Evolutionary conservation across 2,797 vertebrate genomes (phyloP).

Genomic region (Malacoctenus gilli): DNA sequence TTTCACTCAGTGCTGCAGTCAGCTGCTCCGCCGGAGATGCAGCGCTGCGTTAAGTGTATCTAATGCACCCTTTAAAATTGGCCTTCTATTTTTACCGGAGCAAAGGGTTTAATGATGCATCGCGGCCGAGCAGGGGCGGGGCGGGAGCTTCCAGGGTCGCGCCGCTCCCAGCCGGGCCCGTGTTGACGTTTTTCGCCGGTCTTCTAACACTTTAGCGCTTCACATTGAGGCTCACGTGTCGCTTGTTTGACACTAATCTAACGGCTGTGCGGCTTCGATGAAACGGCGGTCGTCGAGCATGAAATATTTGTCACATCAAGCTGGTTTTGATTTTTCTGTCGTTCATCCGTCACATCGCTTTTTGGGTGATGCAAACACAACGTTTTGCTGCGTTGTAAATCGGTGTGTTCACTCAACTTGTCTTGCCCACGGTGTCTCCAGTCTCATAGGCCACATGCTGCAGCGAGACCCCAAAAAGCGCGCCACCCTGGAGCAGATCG

Average conservation of each 20-base stretch:
- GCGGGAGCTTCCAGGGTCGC: too few species aligned
- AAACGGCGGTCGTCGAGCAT: constrained; percentile 2
- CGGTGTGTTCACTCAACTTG: too few species aligned
- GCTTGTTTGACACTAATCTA: constrained; percentile 19
- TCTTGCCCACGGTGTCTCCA: too few species aligned
- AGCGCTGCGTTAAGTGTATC: constrained; percentile 67
- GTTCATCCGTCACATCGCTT: too few species aligned
- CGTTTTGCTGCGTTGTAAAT: too few species aligned
- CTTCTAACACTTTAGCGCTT: constrained; percentile 13
- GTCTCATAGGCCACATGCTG: constrained; percentile 93
- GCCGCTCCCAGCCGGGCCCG: too few species aligned
- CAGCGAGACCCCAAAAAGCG: constrained; percentile 93
- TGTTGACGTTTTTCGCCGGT: constrained; percentile 3
- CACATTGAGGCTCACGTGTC: background rate
- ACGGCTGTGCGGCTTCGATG: constrained; percentile 1
- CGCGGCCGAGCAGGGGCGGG: constrained; percentile 1
- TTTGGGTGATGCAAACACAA: too few species aligned
- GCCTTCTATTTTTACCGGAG: constrained; percentile 66
- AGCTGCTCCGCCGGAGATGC: constrained; percentile 59
- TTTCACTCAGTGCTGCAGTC: constrained; percentile 58
- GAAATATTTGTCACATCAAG: too few species aligned
- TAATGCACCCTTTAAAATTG: constrained; percentile 68
- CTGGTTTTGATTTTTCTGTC: too few species aligned
- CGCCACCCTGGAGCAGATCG: constrained; percentile 92
- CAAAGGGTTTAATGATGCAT: constrained; percentile 47